phyloP scores from a whole-genome alignment of 2,113 vertebrate species.

The Brachirus orientalis region DNA sequence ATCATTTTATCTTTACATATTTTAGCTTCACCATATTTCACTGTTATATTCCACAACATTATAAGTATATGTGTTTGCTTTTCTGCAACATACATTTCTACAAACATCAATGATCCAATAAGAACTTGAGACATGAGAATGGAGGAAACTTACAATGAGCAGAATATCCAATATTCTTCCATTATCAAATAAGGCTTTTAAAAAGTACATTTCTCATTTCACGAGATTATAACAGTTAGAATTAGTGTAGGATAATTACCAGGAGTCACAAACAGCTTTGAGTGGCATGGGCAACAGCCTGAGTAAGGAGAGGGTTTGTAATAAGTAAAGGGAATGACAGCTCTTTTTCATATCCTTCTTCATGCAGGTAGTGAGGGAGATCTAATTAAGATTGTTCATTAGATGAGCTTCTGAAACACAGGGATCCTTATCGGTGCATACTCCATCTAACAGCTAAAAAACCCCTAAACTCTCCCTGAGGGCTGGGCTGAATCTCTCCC shows the following conservation, averaged over 20 bases:
- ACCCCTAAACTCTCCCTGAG: conserved; percentile 5
- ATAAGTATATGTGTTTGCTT: too few species aligned
- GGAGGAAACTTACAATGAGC: too few species aligned
- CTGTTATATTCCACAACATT: too few species aligned
- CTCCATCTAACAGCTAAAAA: conserved; percentile 2
- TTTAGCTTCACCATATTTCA: too few species aligned
- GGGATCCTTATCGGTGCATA: neutral
- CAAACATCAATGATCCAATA: too few species aligned
- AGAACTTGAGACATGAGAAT: too few species aligned
- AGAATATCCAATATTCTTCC: neutral
- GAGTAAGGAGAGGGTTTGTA: conserved; percentile 3
- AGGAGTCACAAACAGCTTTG: neutral
- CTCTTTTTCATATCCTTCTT: conserved; percentile 17
- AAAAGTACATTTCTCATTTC: neutral
- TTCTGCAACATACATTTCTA: too few species aligned
- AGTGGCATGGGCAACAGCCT: neutral
- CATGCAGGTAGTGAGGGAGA: conserved; percentile 12
- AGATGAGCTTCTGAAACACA: conserved; percentile 12
- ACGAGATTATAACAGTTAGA: neutral
- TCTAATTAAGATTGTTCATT: conserved; percentile 29
- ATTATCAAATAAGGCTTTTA: neutral
- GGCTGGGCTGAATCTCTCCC: neutral
- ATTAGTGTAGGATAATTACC: neutral
- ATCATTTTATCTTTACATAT: neutral
- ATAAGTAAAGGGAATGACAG: conserved; percentile 4